Base-by-base conservation (phyloP, 2,888 invertebrate genomes). In the Yponomeuta cagnagella region DNA sequence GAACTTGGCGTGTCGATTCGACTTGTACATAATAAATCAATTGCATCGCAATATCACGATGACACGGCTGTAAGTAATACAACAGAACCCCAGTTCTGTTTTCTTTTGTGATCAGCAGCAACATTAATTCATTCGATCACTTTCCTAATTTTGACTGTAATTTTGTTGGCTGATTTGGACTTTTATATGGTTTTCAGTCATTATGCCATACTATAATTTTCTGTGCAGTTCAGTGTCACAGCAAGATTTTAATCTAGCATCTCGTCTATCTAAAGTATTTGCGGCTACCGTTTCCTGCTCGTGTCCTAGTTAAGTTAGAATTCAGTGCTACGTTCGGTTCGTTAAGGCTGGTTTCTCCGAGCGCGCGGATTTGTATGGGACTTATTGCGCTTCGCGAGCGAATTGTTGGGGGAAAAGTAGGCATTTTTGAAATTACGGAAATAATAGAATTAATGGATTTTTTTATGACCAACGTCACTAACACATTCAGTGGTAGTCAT, bases 1-100 rank as follows among this genome's bases (percentile, higher is more conserved):
- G 64, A 64, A 23, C 64, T 10, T 65, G 3, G 65, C 65, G 6
- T 65, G 30, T 30, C 30, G 65, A 65, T 65, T 31, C 31, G 65
- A 65, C 65, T 65, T 33, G 67, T 67, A 67, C 31, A 43, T 67
- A 67, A 67, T 67, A 67, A 67, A 67, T 67, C 67, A 67, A 67
- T 10, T 30, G 65, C 65, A 12, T 33, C 30, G 65, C 65, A 65
- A 30, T 65, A 65, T 65, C 65, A 67, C 67, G 67, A 15, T 43
- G 67, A 43, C 67, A 37, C 9, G 6, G 67, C 67, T 37, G 67
- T 37, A 37, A 64, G 12, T 65, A 65, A 30, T 33, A 31, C 30
- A 63, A n/a, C 9, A 23, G 63, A 23, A 6, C 30, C 30, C 63
- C 63, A 23, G 63, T 63, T 23, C n/a, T n/a, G 31, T 65, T 65